Conservation (phyloP, 2,888 invertebrate genomes). For the Embidobia sp. region DNA sequence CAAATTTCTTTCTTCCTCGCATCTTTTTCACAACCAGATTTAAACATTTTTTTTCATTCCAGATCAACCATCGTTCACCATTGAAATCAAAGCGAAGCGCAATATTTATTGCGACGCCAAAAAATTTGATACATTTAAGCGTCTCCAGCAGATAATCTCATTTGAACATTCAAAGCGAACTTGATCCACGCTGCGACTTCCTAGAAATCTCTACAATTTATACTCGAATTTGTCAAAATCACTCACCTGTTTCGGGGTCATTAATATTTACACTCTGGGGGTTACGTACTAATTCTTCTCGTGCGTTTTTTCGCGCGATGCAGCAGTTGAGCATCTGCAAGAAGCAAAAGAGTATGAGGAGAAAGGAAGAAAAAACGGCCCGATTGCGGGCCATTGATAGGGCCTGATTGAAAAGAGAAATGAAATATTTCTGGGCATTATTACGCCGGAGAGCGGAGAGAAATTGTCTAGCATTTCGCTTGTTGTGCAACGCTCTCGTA, state of each 20-base stretch:
- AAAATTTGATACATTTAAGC: too few relatives aligned
- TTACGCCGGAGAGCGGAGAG: constrained; percentile 7
- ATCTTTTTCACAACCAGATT: too few relatives aligned
- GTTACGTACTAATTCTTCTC: constrained; percentile 80
- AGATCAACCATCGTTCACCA: too few relatives aligned
- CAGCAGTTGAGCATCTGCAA: constrained; percentile 87
- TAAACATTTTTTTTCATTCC: too few relatives aligned
- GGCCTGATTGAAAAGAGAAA: background rate
- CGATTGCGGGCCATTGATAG: background rate
- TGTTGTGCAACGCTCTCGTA: constrained; percentile 24
- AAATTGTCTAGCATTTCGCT: constrained; percentile 30
- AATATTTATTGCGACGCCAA: too few relatives aligned
- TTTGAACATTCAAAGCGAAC: too few relatives aligned
- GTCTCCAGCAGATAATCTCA: too few relatives aligned
- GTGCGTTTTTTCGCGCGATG: constrained; percentile 85
- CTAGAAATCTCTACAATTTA: background rate
- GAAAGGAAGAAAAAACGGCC: constrained; percentile 4
- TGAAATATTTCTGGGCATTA: background rate
- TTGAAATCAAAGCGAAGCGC: too few relatives aligned
- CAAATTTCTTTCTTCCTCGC: too few relatives aligned
- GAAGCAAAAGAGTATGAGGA: too few relatives aligned
- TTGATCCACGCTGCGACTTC: too few relatives aligned
- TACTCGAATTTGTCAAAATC: constrained; percentile 18
- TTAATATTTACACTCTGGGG: constrained; percentile 71
- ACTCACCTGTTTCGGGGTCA: constrained; percentile 75